phyloP scores from a whole-genome alignment of 2,113 vertebrate species.

The Xiphias gladius region DNA sequence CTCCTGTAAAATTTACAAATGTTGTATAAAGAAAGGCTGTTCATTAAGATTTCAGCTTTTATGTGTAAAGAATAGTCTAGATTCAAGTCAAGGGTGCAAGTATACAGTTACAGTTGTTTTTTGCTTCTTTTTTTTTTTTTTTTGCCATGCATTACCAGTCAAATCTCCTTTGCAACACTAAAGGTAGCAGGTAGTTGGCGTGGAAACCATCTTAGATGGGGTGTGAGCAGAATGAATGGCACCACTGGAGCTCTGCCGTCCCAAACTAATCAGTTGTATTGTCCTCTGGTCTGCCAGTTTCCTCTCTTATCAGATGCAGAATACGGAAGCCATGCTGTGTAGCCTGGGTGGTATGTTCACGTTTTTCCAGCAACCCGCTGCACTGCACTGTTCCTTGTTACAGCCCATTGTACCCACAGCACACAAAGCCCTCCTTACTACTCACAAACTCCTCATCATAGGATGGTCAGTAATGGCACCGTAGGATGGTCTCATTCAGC shows the following conservation, averaged over 20 bases:
- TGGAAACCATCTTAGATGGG: constrained; percentile 71
- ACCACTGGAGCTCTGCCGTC: constrained; percentile 57
- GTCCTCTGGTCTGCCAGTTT: constrained; percentile 57
- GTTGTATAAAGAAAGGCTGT: too few species aligned
- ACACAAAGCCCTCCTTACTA: not conserved
- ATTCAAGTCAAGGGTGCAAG: not conserved
- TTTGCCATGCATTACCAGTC: constrained; percentile 17
- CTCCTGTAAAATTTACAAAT: too few species aligned
- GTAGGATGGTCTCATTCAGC: not conserved
- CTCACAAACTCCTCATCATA: not conserved
- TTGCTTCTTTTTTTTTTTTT: not conserved
- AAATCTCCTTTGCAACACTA: constrained; percentile 21
- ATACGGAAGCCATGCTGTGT: constrained; percentile 1
- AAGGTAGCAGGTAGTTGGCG: constrained; percentile 67
- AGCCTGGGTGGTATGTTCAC: not conserved
- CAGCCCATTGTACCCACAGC: constrained; percentile 1
- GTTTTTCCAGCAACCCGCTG: constrained; percentile 30
- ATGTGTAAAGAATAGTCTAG: not conserved
- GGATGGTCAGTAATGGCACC: not conserved
- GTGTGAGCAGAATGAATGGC: constrained; percentile 32
- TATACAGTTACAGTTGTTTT: not conserved
- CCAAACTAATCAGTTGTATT: constrained; percentile 77
- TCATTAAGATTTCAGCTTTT: not conserved
- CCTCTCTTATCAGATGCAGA: constrained; percentile 39
- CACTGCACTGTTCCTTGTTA: constrained; percentile 1